Conservation (phyloP, 2,113 vertebrate genomes). For the Coregonus clupeaformis region DNA sequence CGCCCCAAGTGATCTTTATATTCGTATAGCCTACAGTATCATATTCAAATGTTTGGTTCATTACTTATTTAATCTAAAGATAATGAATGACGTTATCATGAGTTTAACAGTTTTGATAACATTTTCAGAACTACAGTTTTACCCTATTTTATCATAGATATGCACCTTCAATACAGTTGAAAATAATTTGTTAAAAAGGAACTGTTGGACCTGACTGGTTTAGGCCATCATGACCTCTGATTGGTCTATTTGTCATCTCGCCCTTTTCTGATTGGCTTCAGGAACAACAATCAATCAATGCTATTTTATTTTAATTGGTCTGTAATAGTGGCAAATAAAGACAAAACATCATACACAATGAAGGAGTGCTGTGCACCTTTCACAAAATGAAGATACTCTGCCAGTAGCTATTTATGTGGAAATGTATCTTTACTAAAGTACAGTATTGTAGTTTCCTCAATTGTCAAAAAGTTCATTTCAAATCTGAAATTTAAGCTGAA, state of each 20-base stretch:
- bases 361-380: slow-evolving; percentile 62
- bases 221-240: slow-evolving; percentile 46
- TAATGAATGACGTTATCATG: background rate
- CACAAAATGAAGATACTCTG: slow-evolving; percentile 14
- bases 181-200: slow-evolving; percentile 9
- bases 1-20: background rate
- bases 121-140: slow-evolving; percentile 12
- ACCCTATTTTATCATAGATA: slow-evolving; percentile 12
- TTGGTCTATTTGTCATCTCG: slow-evolving; percentile 42
- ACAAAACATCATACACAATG: slow-evolving; percentile 11
- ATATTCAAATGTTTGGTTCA: background rate
- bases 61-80: background rate
- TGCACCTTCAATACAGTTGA: background rate
- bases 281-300: slow-evolving; percentile 17
- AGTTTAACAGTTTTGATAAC: slow-evolving; percentile 11
- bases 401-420: slow-evolving; percentile 46
- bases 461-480: background rate
- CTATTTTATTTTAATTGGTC: slow-evolving; percentile 32
- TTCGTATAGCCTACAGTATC: slow-evolving; percentile 1
- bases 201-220: slow-evolving; percentile 52
- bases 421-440: slow-evolving; percentile 17
- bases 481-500: background rate
- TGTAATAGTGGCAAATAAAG: slow-evolving; percentile 19
- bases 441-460: slow-evolving; percentile 10
- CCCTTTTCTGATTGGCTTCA: slow-evolving; percentile 39